Percentiles rank a stretch among this genome's conserved stretches.
These are phyloP conservation scores for Battus philenor DNA, from an alignment of 1,140 invertebrate species.

Conservation along the genomic window DNA sequence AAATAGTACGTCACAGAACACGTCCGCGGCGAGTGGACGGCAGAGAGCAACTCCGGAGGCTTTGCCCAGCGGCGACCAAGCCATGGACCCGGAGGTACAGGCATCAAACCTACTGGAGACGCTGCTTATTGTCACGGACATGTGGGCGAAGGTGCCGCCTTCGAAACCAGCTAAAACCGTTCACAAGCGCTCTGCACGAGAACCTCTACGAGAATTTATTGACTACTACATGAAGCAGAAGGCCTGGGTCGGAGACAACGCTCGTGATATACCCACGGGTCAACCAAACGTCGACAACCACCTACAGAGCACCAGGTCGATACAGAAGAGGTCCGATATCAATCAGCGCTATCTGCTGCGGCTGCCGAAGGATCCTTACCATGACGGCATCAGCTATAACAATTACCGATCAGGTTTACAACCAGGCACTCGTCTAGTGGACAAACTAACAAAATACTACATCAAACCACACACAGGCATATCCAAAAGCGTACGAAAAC, in stretches of 20 bases:
- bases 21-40: no score
- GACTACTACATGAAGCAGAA: slow-evolving; percentile 55
- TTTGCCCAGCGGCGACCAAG: no score
- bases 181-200: slow-evolving; percentile 29
- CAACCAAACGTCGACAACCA: slow-evolving; percentile 25
- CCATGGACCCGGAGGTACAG: no score
- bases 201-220: slow-evolving; percentile 35
- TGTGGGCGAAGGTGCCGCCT: slow-evolving; percentile 13
- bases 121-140: background rate
- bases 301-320: background rate
- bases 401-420: background rate
- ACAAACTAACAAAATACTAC: background rate
- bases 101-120: no score
- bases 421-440: no score
- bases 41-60: no score
- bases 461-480: slow-evolving; percentile 19
- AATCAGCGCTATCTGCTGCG: background rate
- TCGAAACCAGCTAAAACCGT: slow-evolving; percentile 17
- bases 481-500: slow-evolving; percentile 5
- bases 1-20: no score
- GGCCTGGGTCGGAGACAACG: slow-evolving; percentile 38
- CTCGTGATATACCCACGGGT: background rate
- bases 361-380: background rate
- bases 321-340: background rate
- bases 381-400: background rate